Percentiles rank a stretch among this genome's conserved stretches.
These are phyloP conservation scores for Myotis myotis DNA, from an alignment of 2,797 vertebrate genomes.

Conservation along the genomic window DNA sequence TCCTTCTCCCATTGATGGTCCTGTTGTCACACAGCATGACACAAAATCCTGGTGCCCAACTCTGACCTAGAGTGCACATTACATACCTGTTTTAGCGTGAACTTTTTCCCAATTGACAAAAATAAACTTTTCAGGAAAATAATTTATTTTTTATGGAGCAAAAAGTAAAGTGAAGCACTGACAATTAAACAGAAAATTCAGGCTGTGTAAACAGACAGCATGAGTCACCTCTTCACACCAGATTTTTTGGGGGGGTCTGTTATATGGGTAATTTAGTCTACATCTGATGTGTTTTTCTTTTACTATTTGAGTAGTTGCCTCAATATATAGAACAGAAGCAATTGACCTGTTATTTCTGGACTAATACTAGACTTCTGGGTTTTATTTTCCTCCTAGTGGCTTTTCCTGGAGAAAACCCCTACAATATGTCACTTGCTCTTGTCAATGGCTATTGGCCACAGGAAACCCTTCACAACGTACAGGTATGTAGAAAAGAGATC, in stretches of 20 bases:
- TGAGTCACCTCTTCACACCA: constrained; percentile 51
- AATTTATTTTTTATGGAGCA: constrained; percentile 43
- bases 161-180: constrained; percentile 29
- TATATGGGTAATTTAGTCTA: constrained; percentile 46
- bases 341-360: constrained; percentile 40
- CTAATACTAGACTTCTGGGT: constrained; percentile 15
- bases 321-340: not conserved
- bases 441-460: not conserved
- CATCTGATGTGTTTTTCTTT: constrained; percentile 50
- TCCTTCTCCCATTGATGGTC: not conserved
- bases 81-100: not conserved
- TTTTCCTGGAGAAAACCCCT: constrained; percentile 57
- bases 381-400: constrained; percentile 71
- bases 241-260: constrained; percentile 38
- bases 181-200: constrained; percentile 63
- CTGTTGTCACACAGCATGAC: not conserved
- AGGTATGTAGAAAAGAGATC: not conserved
- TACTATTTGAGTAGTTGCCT: not conserved
- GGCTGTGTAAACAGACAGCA: constrained; percentile 57
- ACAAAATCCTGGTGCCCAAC: not conserved
- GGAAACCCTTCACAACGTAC: not conserved
- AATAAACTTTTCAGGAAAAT: constrained; percentile 57
- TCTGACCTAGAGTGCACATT: not conserved
- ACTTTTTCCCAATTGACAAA: constrained; percentile 38
- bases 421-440: constrained; percentile 35